A percentile compares a stretch with the other conserved stretches of the same genome.
Evolutionary conservation across 35 echinoderm and acorn worm species (phyloP).

Genomic region (Holothuria glaberrima): DNA sequence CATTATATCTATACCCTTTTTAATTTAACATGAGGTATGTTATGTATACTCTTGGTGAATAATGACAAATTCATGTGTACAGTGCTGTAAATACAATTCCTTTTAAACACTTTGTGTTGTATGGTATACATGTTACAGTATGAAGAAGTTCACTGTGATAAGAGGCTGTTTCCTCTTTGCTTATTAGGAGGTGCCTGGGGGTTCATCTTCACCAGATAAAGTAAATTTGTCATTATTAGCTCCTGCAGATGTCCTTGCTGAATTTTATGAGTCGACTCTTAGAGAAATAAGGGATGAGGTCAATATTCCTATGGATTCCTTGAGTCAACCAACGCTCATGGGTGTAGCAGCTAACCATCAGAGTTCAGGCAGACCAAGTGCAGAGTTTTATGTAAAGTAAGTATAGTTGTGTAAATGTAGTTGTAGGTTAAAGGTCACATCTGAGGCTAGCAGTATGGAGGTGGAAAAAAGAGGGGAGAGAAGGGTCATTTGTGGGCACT

Average conservation of each 20-base stretch:
- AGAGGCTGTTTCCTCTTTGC: background rate
- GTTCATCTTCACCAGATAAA: conserved; percentile 47
- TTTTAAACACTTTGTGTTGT: no score
- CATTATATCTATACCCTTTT: no score
- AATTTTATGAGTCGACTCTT: conserved; percentile 78
- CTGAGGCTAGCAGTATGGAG: no score
- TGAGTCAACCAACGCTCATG: conserved; percentile 77
- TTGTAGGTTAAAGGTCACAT: no score
- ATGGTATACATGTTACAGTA: background rate
- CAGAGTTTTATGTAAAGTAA: conserved; percentile 89
- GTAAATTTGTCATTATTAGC: conserved; percentile 56
- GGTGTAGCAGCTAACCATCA: conserved; percentile 85
- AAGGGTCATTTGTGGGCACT: no score
- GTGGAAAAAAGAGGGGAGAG: no score
- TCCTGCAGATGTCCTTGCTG: conserved; percentile 59
- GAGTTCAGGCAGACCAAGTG: conserved; percentile 80
- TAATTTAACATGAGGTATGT: no score
- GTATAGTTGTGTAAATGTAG: background rate
- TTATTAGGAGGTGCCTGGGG: conserved; percentile 77
- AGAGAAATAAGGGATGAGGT: conserved; percentile 92
- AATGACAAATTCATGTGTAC: no score
- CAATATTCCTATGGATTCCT: conserved; percentile 70
- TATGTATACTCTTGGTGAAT: no score
- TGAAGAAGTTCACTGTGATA: background rate
- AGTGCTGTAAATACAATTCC: no score